Percentiles rank a stretch among this genome's conserved stretches.
These are phyloP conservation scores for Clamator glandarius DNA, from an alignment of 2,797 vertebrate genomes.

Conservation along the genomic window DNA sequence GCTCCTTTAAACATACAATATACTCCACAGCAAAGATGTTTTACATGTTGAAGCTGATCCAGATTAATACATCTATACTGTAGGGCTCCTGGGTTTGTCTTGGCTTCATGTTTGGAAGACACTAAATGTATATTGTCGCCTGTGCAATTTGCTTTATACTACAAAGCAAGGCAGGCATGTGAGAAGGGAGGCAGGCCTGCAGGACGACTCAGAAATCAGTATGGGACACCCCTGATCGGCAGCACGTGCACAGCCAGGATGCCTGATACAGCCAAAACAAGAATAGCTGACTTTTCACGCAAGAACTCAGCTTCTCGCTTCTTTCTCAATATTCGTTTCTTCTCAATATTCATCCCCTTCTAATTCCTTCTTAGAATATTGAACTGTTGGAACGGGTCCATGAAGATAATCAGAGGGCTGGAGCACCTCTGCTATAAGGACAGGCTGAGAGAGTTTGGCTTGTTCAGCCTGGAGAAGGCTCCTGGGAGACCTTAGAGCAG, in stretches of 20 bases:
- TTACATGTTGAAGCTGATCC: neutral
- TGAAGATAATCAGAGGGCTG: too few species aligned
- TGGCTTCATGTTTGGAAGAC: neutral
- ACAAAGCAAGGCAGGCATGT: neutral
- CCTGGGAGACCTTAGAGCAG: too few species aligned
- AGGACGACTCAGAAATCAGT: neutral
- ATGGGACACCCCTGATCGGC: neutral
- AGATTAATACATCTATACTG: neutral
- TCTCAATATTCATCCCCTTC: neutral
- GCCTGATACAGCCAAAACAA: neutral
- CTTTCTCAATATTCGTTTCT: neutral
- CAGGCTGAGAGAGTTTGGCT: too few species aligned
- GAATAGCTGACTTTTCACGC: neutral
- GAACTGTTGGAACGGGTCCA: too few species aligned
- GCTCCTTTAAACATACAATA: neutral
- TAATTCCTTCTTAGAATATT: too few species aligned
- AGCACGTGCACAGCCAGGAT: neutral
- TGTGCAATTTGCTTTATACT: neutral
- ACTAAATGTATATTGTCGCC: neutral
- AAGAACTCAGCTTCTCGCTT: neutral
- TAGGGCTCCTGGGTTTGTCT: neutral
- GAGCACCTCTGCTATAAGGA: too few species aligned
- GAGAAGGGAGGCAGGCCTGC: neutral
- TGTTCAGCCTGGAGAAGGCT: too few species aligned
- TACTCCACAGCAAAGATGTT: neutral